Base-by-base conservation (phyloP, 2,113 vertebrate genomes). In the Limnothrissa miodon region DNA sequence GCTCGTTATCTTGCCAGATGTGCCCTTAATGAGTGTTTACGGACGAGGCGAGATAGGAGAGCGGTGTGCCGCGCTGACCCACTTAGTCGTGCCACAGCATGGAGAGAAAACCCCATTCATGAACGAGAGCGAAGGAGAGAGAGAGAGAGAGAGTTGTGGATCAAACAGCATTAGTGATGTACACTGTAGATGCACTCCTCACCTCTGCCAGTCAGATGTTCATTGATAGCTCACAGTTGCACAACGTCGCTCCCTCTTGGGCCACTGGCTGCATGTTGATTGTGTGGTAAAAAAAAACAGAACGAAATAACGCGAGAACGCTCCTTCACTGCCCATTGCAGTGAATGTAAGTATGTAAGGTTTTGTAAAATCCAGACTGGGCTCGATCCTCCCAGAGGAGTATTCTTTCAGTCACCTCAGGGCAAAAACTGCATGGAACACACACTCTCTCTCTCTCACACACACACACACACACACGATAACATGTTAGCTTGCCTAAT, bases 111-210 rank as follows among this genome's bases (percentile, higher is more conserved):
- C 66, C 29, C 66, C 29, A 36, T 74, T 74, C 33, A 74, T 15
- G 62, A 1, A 10, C 1, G 62, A 11, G 62, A 13, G 13, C 10
- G 62, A 36, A 29, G 4, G 62, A 70, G 25, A 70, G 62, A 70
- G 25, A 70, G 62, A 70, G 11, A 29, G 13, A 82, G 80, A 70
- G 51, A 42, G 5, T n/a, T 25, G 33, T 4, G 78, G 70, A 86
- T 87, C 82, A 86, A 80, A 84, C 48, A 74, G 39, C 87, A 88
- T 86, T 82, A 84, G 44, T 86, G 84, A 86, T 86, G 84, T 46
- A 15, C 5, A 19, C 66, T 86, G 84, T 46, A 15, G 8, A 19
- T 78, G 53, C 81, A 46, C 79, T 19, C n/a, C 85, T 81, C 39
- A 81, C 79, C 78, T 80, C 56, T n/a, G 48, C 45, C 45, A 86